Conservation (phyloP, 2,888 invertebrate genomes). For the Caenorhabditis sinica region DNA sequence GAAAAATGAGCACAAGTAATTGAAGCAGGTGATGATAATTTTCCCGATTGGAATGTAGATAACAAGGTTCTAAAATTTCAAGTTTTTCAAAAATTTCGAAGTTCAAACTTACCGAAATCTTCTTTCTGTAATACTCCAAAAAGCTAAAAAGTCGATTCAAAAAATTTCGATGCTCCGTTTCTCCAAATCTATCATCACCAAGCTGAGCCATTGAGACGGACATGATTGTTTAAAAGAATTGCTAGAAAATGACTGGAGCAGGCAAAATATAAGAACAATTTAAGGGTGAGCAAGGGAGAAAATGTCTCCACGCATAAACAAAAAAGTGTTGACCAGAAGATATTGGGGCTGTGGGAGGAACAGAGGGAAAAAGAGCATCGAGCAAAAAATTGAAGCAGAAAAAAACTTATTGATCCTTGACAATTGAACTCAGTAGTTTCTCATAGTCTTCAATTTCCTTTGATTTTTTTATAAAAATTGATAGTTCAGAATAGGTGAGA, state of each 20-base stretch:
- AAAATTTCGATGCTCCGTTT: not conserved
- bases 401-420: no score
- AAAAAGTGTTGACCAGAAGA: no score
- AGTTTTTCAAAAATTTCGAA: not conserved
- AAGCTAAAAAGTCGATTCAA: not conserved
- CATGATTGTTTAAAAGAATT: not conserved
- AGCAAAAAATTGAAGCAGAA: no score
- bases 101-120: not conserved
- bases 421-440: no score
- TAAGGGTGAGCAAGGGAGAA: no score
- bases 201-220: not conserved
- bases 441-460: no score
- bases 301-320: no score
- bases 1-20: not conserved
- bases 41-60: conserved; percentile 2
- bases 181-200: not conserved
- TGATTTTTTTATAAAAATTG: no score
- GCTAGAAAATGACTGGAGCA: not conserved
- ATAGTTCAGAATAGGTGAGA: no score
- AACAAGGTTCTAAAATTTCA: not conserved
- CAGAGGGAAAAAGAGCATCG: no score
- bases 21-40: not conserved
- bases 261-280: no score
- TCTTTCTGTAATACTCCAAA: not conserved
- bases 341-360: no score